Conservation (phyloP, 2,113 vertebrate species). For the Syngnathus typhle region DNA sequence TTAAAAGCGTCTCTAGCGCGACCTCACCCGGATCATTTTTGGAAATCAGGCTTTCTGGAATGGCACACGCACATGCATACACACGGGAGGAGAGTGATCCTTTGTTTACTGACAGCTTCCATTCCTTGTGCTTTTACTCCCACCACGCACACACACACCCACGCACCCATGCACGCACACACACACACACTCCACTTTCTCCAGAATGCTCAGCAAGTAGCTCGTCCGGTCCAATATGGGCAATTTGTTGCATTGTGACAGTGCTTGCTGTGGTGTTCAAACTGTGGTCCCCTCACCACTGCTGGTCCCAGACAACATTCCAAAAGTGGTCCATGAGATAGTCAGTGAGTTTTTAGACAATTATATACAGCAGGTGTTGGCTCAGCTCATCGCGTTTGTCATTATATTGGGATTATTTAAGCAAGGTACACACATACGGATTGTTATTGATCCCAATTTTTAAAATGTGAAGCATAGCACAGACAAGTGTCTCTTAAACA, state of each 20-base stretch:
- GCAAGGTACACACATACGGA: not conserved
- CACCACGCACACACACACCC: not conserved
- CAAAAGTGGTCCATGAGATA: not conserved
- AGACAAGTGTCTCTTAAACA: not conserved
- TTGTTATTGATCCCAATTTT: not conserved
- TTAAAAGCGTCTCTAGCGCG: slow-evolving; percentile 62
- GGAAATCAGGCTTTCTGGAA: slow-evolving; percentile 60
- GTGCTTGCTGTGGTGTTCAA: not conserved
- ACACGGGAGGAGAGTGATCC: slow-evolving; percentile 58
- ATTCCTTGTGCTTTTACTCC: slow-evolving; percentile 6
- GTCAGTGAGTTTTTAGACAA: not conserved
- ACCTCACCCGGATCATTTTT: slow-evolving; percentile 68
- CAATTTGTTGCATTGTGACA: not conserved
- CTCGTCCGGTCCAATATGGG: not conserved
- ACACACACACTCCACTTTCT: not conserved
- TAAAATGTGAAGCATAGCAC: slow-evolving; percentile 3
- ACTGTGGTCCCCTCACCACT: not conserved
- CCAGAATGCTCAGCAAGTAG: not conserved
- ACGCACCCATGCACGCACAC: too few relatives aligned
- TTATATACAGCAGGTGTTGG: not conserved
- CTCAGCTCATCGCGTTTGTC: not conserved
- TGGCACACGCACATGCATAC: slow-evolving; percentile 6
- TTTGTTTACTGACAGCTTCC: slow-evolving; percentile 60
- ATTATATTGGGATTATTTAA: not conserved
- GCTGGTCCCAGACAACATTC: not conserved